These are phyloP conservation scores for Yponomeuta evonymella DNA, from an alignment of 2,888 invertebrate genomes.

Conservation along the genomic window DNA sequence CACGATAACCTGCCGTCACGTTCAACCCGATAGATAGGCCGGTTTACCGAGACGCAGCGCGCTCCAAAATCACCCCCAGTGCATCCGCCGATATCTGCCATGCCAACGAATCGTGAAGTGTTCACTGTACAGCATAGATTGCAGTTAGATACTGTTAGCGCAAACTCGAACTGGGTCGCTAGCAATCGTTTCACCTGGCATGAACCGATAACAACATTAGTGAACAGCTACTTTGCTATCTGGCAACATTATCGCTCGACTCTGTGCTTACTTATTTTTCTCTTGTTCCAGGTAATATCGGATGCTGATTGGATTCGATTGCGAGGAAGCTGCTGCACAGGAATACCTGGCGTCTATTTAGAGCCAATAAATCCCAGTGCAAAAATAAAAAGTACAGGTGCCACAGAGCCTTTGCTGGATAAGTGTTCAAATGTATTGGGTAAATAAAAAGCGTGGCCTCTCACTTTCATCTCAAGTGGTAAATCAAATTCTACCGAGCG, in stretches of 20 bases:
- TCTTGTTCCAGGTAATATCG: constrained; percentile 22
- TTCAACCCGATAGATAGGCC: background rate
- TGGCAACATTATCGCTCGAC: constrained; percentile 6
- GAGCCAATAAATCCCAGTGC: background rate
- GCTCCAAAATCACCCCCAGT: constrained; percentile 16
- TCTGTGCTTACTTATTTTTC: constrained; percentile 8
- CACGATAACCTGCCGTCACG: constrained; percentile 21
- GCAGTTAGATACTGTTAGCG: constrained; percentile 26
- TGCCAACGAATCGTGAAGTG: background rate
- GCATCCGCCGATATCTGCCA: constrained; percentile 22
- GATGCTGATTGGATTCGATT: constrained; percentile 8
- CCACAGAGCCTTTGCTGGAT: background rate
- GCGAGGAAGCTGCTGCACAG: background rate
- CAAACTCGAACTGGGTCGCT: constrained; percentile 25
- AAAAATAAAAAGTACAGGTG: background rate
- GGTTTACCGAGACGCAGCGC: background rate
- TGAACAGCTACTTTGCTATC: constrained; percentile 15
- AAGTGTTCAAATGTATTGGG: constrained; percentile 31
- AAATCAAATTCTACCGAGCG: constrained; percentile 48
- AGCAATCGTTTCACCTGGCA: constrained; percentile 24
- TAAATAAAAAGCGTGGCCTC: constrained; percentile 64
- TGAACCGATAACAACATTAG: constrained; percentile 26
- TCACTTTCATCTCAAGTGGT: constrained; percentile 62
- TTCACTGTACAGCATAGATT: constrained; percentile 28
- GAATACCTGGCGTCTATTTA: background rate